A percentile compares a stretch with the other conserved stretches of the same genome.
Evolutionary conservation across 2,113 vertebrate species (phyloP).

Genomic region (Hippocampus abdominalis): DNA sequence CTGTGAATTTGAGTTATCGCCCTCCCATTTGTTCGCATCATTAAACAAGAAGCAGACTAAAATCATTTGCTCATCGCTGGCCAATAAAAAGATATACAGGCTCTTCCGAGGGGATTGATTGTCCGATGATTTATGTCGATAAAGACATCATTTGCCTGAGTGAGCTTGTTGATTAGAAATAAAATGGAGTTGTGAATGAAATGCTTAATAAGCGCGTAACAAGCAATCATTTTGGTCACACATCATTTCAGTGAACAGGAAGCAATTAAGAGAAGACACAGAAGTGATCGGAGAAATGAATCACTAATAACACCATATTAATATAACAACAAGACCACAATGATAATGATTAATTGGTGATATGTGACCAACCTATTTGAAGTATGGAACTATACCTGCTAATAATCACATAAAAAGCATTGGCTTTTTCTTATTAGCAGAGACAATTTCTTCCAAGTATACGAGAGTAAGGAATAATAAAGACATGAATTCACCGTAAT

Average conservation of each 20-base stretch:
- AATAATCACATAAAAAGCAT: neutral
- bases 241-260: slow-evolving; percentile 37
- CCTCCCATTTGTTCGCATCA: slow-evolving; percentile 60
- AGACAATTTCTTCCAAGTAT: neutral
- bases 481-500: no score
- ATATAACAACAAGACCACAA: neutral
- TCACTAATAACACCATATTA: neutral
- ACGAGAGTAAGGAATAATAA: no score
- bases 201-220: slow-evolving; percentile 70
- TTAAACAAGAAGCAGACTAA: slow-evolving; percentile 61
- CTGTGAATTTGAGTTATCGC: slow-evolving; percentile 64
- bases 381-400: no score
- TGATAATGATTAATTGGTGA: slow-evolving; percentile 9
- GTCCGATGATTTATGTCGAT: slow-evolving; percentile 56
- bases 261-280: neutral
- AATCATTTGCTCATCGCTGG: slow-evolving; percentile 67
- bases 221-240: slow-evolving; percentile 56
- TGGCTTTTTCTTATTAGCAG: neutral
- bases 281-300: neutral
- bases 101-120: slow-evolving; percentile 51
- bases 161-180: slow-evolving; percentile 56
- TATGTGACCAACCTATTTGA: no score
- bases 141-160: slow-evolving; percentile 38
- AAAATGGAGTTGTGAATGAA: slow-evolving; percentile 48
- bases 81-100: slow-evolving; percentile 53